phyloP scores from a whole-genome alignment of 2,888 invertebrate species.

The Lucinisca nassula region DNA sequence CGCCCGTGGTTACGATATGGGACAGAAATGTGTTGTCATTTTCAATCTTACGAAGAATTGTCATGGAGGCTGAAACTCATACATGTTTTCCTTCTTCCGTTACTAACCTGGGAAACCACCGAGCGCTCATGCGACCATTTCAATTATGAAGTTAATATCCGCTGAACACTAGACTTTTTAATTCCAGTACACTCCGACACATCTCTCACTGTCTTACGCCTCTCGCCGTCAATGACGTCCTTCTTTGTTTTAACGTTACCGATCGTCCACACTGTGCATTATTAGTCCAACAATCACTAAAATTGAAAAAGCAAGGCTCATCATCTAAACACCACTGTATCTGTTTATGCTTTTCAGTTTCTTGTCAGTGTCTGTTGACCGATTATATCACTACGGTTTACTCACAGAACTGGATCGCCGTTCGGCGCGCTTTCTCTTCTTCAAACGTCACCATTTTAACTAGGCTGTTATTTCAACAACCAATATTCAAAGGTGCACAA shows the following conservation, averaged over 20 bases:
- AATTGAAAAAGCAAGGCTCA: neutral
- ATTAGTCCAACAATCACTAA: conserved; percentile 12
- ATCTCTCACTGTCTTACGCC: conserved; percentile 13
- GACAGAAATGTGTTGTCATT: conserved; percentile 14
- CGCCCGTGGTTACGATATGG: conserved; percentile 14
- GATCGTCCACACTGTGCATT: conserved; percentile 1
- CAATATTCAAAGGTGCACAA: neutral
- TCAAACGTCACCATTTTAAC: conserved; percentile 22
- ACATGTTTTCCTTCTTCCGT: neutral
- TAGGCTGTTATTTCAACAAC: neutral
- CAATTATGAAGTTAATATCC: neutral
- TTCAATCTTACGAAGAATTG: conserved; percentile 23
- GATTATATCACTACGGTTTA: neutral
- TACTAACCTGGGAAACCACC: conserved; percentile 2
- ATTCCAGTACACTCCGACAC: neutral
- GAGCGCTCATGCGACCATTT: conserved; percentile 4
- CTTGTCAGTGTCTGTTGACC: neutral
- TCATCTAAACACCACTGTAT: conserved; percentile 12
- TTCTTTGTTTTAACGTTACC: neutral
- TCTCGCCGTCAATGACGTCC: conserved; percentile 16
- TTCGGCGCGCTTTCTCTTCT: conserved; percentile 10
- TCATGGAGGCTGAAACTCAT: neutral
- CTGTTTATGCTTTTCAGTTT: conserved; percentile 9
- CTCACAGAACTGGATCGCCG: neutral
- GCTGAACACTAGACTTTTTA: neutral